phyloP scores from a whole-genome alignment of 2,113 vertebrate species.

The Sander vitreus region DNA sequence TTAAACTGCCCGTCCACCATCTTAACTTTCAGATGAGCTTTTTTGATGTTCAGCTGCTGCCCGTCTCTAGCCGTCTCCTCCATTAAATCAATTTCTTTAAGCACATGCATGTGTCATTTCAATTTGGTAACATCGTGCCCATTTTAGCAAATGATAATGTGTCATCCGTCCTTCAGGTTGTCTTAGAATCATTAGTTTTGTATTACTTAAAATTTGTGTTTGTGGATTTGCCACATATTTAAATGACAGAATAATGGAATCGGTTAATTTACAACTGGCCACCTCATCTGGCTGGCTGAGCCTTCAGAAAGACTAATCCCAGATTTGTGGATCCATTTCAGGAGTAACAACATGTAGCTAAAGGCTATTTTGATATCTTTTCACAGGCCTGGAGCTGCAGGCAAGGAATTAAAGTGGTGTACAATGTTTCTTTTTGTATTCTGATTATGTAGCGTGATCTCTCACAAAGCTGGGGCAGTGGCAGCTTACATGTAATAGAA shows the following conservation, averaged over 20 bases:
- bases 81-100: not conserved
- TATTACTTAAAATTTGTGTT: not conserved
- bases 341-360: conserved; percentile 47
- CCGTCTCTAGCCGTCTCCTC: not conserved
- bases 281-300: conserved; percentile 39
- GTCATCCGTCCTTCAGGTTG: conserved; percentile 14
- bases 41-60: not conserved
- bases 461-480: conserved; percentile 43
- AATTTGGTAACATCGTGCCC: not conserved
- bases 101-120: not conserved
- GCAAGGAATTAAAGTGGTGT: conserved; percentile 52
- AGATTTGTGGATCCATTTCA: conserved; percentile 66
- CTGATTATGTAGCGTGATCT: conserved; percentile 52
- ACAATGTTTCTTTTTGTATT: conserved; percentile 58
- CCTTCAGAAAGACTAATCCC: conserved; percentile 58
- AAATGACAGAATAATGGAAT: conserved; percentile 12
- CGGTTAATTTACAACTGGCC: conserved; percentile 18
- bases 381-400: conserved; percentile 48
- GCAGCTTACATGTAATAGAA: conserved; percentile 13
- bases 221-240: conserved; percentile 3
- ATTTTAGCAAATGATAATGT: not conserved
- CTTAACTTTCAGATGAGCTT: not conserved
- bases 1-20: not conserved
- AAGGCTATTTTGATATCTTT: conserved; percentile 57
- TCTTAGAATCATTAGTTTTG: not conserved